A percentile compares a stretch with the other conserved stretches of the same genome.
These are phyloP conservation scores for Morus bassanus DNA, from an alignment of 2,797 vertebrate species.

Conservation along the genomic window DNA sequence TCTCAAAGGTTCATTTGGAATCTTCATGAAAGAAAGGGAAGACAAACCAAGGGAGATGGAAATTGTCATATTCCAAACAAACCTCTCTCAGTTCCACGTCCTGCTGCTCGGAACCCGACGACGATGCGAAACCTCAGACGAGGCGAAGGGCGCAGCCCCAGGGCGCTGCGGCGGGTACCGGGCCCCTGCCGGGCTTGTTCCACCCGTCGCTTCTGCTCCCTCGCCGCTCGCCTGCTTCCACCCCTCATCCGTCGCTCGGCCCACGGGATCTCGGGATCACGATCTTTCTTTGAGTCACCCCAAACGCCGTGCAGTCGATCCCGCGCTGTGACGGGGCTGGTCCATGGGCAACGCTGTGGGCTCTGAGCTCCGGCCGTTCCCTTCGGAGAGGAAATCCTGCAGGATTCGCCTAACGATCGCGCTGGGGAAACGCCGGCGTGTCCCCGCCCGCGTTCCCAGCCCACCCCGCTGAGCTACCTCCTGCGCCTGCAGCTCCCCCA, in stretches of 20 bases:
- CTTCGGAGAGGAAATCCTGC: neutral
- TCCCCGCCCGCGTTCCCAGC: neutral
- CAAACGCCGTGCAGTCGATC: rapidly evolving
- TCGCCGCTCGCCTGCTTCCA: neutral
- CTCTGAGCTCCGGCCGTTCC: neutral
- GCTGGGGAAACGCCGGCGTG: neutral
- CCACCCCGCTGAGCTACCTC: neutral
- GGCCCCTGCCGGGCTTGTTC: rapidly evolving
- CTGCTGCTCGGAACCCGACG: neutral
- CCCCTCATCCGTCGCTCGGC: rapidly evolving
- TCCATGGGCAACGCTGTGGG: rapidly evolving
- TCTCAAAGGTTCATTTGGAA: too few relatives aligned
- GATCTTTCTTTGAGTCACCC: rapidly evolving
- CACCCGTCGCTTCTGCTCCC: neutral
- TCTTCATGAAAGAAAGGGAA: too few relatives aligned
- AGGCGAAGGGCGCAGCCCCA: rapidly evolving
- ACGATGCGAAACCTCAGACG: rapidly evolving
- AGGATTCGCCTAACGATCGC: rapidly evolving
- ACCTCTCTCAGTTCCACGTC: rapidly evolving
- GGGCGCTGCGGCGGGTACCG: neutral
- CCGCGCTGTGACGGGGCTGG: neutral
- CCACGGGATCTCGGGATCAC: too few relatives aligned
- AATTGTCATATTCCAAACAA: rapidly evolving
- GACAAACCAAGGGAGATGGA: neutral
- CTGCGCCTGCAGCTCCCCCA: neutral